phyloP scores from a whole-genome alignment of 2,888 invertebrate genomes.

The Anoplius nigerrimus region DNA sequence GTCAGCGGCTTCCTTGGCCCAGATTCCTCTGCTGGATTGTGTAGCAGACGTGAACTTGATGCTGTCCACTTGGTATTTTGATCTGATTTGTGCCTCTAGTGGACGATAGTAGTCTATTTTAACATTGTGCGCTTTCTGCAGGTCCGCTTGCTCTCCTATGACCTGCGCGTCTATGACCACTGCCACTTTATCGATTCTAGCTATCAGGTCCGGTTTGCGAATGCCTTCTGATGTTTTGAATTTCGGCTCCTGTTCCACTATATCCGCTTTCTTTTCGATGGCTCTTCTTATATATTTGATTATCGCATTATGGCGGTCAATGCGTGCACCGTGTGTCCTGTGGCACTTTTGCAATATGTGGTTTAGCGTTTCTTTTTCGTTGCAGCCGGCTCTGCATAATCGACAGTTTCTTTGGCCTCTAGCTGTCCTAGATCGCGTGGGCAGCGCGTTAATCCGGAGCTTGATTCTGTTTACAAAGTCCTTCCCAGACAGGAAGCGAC shows the following conservation, averaged over 20 bases:
- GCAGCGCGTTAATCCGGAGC: slow-evolving; percentile 62
- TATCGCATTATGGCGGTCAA: slow-evolving; percentile 26
- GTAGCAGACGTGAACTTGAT: slow-evolving; percentile 29
- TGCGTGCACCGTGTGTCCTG: slow-evolving; percentile 61
- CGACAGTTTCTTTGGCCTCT: slow-evolving; percentile 45
- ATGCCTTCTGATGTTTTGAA: background rate
- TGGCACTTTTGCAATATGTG: slow-evolving; percentile 64
- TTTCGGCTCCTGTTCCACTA: background rate
- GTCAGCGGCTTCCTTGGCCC: background rate
- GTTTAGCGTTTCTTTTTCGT: slow-evolving; percentile 58
- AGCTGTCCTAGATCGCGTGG: slow-evolving; percentile 52
- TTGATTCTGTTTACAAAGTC: slow-evolving; percentile 35
- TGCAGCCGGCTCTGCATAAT: slow-evolving; percentile 62
- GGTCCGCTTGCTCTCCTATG: slow-evolving; percentile 23
- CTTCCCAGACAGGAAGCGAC: slow-evolving; percentile 20
- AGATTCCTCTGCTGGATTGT: slow-evolving; percentile 41
- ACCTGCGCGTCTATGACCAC: slow-evolving; percentile 12
- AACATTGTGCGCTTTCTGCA: slow-evolving; percentile 41
- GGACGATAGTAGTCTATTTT: slow-evolving; percentile 56
- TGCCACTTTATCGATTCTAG: background rate
- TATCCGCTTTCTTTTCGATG: background rate
- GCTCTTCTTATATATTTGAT: background rate
- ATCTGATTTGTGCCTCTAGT: slow-evolving; percentile 3
- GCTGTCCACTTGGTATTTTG: background rate
- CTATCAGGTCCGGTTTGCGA: slow-evolving; percentile 8